Evolutionary conservation across 2,113 vertebrate species (phyloP).

Genomic region (Tiliqua scincoides): DNA sequence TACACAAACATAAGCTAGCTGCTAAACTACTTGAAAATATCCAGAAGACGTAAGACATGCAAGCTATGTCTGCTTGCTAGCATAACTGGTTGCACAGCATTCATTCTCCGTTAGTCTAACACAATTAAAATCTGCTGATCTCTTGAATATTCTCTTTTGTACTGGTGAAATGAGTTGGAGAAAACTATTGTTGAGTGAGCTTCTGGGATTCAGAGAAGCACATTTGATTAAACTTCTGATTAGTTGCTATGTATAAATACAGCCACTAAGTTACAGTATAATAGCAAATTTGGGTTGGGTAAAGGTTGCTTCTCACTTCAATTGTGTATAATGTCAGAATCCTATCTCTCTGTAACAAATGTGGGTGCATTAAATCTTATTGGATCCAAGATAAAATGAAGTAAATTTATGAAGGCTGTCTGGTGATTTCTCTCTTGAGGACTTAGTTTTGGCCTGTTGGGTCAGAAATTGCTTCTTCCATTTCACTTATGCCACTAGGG

Average conservation of each 20-base stretch:
- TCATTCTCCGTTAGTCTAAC: slow-evolving; percentile 52
- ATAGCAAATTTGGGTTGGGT: not conserved
- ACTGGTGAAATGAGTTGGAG: not conserved
- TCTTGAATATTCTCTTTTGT: slow-evolving; percentile 38
- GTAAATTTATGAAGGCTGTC: not conserved
- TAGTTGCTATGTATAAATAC: not conserved
- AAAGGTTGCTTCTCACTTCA: not conserved
- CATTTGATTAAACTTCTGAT: not conserved
- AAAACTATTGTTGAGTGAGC: slow-evolving; percentile 26
- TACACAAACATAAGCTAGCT: slow-evolving; percentile 46
- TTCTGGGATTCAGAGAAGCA: not conserved
- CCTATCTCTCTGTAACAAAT: not conserved
- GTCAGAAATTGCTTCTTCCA: not conserved
- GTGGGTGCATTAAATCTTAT: not conserved
- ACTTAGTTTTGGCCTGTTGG: not conserved
- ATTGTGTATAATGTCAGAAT: not conserved
- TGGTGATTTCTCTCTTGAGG: not conserved
- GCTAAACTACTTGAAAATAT: slow-evolving; percentile 59
- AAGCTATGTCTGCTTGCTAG: slow-evolving; percentile 64
- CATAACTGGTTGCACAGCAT: slow-evolving; percentile 61
- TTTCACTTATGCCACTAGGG: not conserved
- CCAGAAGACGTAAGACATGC: slow-evolving; percentile 50
- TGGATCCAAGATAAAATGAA: not conserved
- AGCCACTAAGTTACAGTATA: not conserved
- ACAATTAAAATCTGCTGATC: slow-evolving; percentile 45